phyloP scores from a whole-genome alignment of 1,140 invertebrate species.

The Calliopsis andreniformis region DNA sequence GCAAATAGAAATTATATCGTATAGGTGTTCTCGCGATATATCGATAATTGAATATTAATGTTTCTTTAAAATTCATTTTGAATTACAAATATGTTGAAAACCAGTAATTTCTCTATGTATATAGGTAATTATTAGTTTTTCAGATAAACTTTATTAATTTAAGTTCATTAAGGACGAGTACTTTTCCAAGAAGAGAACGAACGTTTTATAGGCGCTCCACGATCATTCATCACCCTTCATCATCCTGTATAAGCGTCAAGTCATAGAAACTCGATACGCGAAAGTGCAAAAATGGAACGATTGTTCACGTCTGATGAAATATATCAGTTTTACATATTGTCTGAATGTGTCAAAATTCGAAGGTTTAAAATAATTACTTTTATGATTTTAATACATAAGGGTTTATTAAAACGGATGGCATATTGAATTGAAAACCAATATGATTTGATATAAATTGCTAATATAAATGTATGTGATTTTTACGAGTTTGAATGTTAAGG shows the following conservation, averaged over 20 bases:
- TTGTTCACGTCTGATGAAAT: not conserved
- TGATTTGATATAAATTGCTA: too few species aligned
- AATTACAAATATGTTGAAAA: too few species aligned
- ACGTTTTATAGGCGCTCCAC: slow-evolving; percentile 59
- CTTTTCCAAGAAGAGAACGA: slow-evolving; percentile 31
- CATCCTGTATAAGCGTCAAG: slow-evolving; percentile 65
- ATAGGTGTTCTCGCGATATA: too few species aligned
- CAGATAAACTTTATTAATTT: too few species aligned
- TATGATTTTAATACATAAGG: not conserved
- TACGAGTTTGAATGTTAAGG: too few species aligned
- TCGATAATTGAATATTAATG: too few species aligned
- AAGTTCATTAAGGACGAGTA: not conserved
- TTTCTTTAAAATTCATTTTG: too few species aligned
- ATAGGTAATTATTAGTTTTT: not conserved
- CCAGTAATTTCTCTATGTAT: too few species aligned
- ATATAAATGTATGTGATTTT: too few species aligned
- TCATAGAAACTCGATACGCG: slow-evolving; percentile 69
- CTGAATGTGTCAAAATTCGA: slow-evolving; percentile 26
- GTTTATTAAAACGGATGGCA: too few species aligned
- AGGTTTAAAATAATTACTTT: not conserved
- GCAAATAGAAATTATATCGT: too few species aligned
- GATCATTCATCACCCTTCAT: slow-evolving; percentile 69
- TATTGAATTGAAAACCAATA: too few species aligned
- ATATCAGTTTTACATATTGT: not conserved
- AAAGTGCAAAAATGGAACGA: slow-evolving; percentile 1